A percentile compares a stretch with the other conserved stretches of the same genome.
phyloP scores from a whole-genome alignment of 2,113 vertebrate genomes.

The Myiagra hebetior region DNA sequence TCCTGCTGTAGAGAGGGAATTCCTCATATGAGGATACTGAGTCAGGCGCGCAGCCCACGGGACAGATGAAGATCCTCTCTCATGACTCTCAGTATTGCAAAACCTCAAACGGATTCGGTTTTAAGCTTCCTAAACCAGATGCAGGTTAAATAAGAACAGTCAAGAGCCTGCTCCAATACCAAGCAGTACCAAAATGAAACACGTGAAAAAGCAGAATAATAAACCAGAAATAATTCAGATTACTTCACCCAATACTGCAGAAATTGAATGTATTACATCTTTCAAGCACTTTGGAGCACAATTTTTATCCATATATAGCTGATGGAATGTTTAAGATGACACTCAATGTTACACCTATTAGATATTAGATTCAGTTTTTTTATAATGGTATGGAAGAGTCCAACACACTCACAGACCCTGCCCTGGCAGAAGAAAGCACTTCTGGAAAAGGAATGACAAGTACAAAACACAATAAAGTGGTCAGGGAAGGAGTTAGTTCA shows the following conservation, averaged over 20 bases:
- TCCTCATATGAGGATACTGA: neutral
- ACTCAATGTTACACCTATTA: neutral
- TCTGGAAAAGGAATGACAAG: neutral
- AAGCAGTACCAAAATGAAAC: neutral
- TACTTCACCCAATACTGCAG: neutral
- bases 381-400: neutral
- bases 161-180: neutral
- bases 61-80: neutral
- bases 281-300: neutral
- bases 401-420: neutral
- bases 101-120: neutral
- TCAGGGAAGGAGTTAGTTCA: neutral
- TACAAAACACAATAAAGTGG: neutral
- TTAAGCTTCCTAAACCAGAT: neutral
- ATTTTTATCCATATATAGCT: neutral
- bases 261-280: neutral
- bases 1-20: constrained; percentile 18
- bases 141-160: neutral
- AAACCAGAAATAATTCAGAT: neutral
- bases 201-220: neutral
- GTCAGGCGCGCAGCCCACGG: neutral
- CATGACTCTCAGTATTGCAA: neutral
- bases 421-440: neutral
- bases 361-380: neutral
- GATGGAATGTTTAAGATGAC: neutral